Percentiles rank a stretch among this genome's conserved stretches.
These are phyloP conservation scores for Malthinus flaveolus DNA, from an alignment of 2,888 invertebrate genomes.

Conservation along the genomic window DNA sequence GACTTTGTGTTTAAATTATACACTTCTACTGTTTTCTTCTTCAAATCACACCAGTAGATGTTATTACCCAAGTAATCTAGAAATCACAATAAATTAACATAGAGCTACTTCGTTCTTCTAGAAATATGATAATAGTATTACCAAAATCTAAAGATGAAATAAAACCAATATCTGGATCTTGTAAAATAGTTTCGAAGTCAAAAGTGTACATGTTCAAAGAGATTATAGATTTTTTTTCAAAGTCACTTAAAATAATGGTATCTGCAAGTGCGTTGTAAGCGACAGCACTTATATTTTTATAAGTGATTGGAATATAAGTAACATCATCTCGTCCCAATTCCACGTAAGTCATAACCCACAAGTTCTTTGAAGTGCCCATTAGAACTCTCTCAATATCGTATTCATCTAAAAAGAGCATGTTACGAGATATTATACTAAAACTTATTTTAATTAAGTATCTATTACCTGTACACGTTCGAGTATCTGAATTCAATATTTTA, in stretches of 20 bases:
- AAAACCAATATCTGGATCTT: not conserved
- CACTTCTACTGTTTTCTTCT: constrained; percentile 65
- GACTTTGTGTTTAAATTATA: constrained; percentile 63
- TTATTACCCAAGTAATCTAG: constrained; percentile 72
- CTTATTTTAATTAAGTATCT: not conserved
- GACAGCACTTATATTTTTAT: constrained; percentile 65
- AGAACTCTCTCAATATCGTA: constrained; percentile 58
- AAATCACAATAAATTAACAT: not conserved
- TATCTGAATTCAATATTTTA: constrained; percentile 62
- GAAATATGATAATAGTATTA: constrained; percentile 42
- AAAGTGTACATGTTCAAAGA: constrained; percentile 50
- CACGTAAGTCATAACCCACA: constrained; percentile 68
- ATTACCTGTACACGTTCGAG: constrained; percentile 61
- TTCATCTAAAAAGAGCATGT: constrained; percentile 44
- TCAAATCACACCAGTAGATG: constrained; percentile 73
- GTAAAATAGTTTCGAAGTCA: constrained; percentile 5
- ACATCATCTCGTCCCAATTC: constrained; percentile 67
- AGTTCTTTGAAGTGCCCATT: constrained; percentile 60
- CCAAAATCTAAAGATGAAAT: constrained; percentile 64
- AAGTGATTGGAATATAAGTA: constrained; percentile 44
- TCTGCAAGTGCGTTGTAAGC: constrained; percentile 66
- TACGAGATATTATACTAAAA: not conserved
- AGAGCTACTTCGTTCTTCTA: not conserved
- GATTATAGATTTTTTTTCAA: constrained; percentile 53
- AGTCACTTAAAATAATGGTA: constrained; percentile 59